phyloP scores from a whole-genome alignment of 1,140 invertebrate genomes.

The Wasmannia auropunctata region DNA sequence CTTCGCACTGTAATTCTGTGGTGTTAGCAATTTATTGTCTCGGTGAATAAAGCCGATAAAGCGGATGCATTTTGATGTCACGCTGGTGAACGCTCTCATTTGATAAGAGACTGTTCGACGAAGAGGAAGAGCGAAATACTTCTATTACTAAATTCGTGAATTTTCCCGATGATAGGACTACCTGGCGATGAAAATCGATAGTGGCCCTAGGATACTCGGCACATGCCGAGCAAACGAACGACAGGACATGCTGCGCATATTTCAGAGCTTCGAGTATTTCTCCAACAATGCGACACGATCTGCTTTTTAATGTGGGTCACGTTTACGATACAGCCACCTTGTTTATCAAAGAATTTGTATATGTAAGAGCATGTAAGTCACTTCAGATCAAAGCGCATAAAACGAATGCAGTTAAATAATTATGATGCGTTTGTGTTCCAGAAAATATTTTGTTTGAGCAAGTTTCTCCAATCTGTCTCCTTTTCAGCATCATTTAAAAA shows the following conservation, averaged over 20 bases:
- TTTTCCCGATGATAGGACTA: conserved; percentile 39
- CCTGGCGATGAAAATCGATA: conserved; percentile 66
- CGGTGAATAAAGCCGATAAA: background rate
- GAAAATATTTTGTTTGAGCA: background rate
- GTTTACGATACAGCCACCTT: conserved; percentile 34
- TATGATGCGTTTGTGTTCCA: background rate
- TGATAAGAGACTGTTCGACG: background rate
- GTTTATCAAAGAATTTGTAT: conserved; percentile 65
- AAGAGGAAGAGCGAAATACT: background rate
- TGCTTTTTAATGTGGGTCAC: conserved; percentile 62
- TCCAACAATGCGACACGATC: conserved; percentile 62
- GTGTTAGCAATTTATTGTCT: background rate
- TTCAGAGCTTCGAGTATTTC: conserved; percentile 59
- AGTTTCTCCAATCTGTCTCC: background rate
- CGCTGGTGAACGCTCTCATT: background rate
- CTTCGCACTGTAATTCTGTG: background rate
- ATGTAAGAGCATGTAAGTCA: conserved; percentile 15
- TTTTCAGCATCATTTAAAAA: background rate
- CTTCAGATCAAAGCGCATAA: background rate
- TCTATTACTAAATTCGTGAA: conserved; percentile 42
- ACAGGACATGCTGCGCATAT: conserved; percentile 59
- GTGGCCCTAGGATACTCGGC: conserved; percentile 31
- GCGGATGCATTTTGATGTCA: background rate
- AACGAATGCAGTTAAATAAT: background rate
- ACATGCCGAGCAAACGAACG: conserved; percentile 68